Conservation (phyloP, 2,113 vertebrate species). For the Protobothrops flavoviridis region DNA sequence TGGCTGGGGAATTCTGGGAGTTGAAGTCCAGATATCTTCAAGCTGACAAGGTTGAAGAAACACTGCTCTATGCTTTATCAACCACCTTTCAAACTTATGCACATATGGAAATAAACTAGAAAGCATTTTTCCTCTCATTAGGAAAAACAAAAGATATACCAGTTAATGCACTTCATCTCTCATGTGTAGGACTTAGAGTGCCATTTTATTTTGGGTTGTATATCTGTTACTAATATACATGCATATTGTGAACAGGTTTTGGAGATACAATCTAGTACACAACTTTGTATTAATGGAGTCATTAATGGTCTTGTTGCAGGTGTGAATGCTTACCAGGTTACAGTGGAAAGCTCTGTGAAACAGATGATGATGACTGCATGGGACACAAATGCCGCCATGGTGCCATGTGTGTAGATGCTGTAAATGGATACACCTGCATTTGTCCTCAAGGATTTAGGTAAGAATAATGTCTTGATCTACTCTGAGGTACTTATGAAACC, state of each 20-base stretch:
- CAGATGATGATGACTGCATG: slow-evolving; percentile 86
- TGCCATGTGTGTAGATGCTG: slow-evolving; percentile 86
- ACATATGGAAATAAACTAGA: not conserved
- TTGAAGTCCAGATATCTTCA: too few species aligned
- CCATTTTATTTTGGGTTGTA: not conserved
- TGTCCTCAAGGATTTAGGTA: slow-evolving; percentile 97
- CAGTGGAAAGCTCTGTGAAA: slow-evolving; percentile 88
- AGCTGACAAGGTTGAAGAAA: not conserved
- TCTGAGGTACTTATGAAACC: not conserved
- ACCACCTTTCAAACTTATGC: not conserved
- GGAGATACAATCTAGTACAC: not conserved
- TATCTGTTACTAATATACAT: not conserved
- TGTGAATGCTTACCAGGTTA: slow-evolving; percentile 93
- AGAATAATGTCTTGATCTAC: not conserved
- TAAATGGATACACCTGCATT: slow-evolving; percentile 92
- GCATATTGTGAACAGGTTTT: not conserved
- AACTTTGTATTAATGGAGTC: not conserved
- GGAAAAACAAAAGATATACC: not conserved
- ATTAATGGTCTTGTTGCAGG: slow-evolving; percentile 63
- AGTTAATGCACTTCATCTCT: not conserved
- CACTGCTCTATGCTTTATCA: not conserved
- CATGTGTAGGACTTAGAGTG: not conserved
- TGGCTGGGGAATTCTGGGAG: too few species aligned
- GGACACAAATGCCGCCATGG: slow-evolving; percentile 92
- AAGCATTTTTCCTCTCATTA: not conserved